phyloP scores from a whole-genome alignment of 2,113 vertebrate species.

The Ageneiosus marmoratus region DNA sequence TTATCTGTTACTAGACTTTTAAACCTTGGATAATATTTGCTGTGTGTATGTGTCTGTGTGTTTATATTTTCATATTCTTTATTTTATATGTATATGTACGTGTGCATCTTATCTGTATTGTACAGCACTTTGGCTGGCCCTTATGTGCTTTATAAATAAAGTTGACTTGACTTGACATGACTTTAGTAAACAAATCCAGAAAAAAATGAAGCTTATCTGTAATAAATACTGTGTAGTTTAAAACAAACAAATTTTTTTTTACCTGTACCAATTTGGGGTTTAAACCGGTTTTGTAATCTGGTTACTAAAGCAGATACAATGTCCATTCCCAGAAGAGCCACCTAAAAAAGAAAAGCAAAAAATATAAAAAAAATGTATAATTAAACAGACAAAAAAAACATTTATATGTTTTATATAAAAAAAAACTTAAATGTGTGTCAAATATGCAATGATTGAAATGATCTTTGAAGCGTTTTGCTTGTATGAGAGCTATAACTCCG shows the following conservation, averaged over 20 bases:
- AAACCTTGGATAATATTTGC: no score
- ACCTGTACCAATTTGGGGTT: conserved; percentile 93
- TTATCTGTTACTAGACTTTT: no score
- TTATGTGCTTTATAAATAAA: no score
- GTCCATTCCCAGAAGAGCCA: conserved; percentile 92
- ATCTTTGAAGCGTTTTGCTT: not conserved
- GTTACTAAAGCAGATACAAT: conserved; percentile 86
- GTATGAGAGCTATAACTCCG: not conserved
- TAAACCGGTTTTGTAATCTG: conserved; percentile 89
- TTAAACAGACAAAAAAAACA: not conserved
- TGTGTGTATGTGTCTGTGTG: no score
- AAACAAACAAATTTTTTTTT: conserved; percentile 55
- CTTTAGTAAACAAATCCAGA: no score
- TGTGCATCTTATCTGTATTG: no score
- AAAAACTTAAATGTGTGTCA: not conserved
- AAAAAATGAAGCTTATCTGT: no score
- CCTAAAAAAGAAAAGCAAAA: conserved; percentile 67
- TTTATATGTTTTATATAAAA: conserved; percentile 3
- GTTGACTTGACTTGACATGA: no score
- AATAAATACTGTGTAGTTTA: not conserved
- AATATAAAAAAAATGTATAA: not conserved
- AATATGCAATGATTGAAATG: not conserved
- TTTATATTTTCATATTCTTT: no score
- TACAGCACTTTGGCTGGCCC: no score
- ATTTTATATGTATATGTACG: no score